Conservation (phyloP, 2,797 vertebrate species). For the Galaxias olidus region DNA sequence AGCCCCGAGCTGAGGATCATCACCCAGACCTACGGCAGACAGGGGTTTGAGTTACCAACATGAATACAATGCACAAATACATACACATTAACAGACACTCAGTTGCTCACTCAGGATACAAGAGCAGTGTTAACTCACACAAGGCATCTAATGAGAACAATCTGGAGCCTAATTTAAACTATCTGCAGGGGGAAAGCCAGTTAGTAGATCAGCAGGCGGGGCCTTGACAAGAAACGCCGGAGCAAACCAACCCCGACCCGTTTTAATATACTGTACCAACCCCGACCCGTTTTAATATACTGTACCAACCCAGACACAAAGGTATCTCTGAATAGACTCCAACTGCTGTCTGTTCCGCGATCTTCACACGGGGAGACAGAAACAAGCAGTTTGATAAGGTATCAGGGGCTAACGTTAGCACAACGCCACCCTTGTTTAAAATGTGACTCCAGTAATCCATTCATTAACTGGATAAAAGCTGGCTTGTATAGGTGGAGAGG, state of each 20-base stretch:
- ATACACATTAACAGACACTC: constrained; percentile 27
- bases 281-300: constrained; percentile 9
- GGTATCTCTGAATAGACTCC: too few relatives aligned
- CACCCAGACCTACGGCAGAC: constrained; percentile 48
- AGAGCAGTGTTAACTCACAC: constrained; percentile 64
- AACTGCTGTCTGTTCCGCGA: too few relatives aligned
- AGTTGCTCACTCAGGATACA: constrained; percentile 36
- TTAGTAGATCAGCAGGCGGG: constrained; percentile 54
- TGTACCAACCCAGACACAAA: constrained; percentile 12
- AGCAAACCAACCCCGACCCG: constrained; percentile 36
- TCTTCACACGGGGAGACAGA: constrained; percentile 22
- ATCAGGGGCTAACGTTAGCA: constrained; percentile 31
- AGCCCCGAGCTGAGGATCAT: constrained; percentile 31
- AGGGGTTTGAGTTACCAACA: constrained; percentile 24
- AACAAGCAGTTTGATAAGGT: constrained; percentile 36
- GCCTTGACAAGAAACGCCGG: constrained; percentile 41
- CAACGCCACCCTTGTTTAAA: constrained; percentile 51
- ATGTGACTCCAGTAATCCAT: constrained; percentile 59
- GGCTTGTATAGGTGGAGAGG: constrained; percentile 68
- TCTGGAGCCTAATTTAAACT: constrained; percentile 73
- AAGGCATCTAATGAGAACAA: constrained; percentile 73
- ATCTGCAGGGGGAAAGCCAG: constrained; percentile 75
- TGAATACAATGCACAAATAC: constrained; percentile 7
- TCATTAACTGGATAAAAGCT: constrained; percentile 68
- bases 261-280: constrained; percentile 31